Base-by-base conservation (phyloP, 1,140 invertebrate genomes). In the Drosophila seguyi region DNA sequence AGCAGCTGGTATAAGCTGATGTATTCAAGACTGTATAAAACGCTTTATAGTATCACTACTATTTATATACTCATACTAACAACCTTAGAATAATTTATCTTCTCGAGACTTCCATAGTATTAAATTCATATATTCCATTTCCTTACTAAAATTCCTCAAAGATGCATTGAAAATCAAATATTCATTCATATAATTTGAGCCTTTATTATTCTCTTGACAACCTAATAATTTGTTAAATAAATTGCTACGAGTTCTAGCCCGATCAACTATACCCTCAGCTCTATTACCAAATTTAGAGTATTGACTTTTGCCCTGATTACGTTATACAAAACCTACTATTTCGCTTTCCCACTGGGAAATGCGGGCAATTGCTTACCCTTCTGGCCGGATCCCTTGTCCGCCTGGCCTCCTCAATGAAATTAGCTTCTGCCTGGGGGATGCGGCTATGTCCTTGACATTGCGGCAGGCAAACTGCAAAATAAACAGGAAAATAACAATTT, bases 401-500 rank as follows among this genome's bases (percentile, higher is more conserved):
- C 20, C 69, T 59, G 29, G 50, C 18, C 38, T 39, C 6, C 57
- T 25, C 25, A 50, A 44, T 66, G 31, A 82, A 79, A 87, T 79
- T 72, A 86, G 65, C 79, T 66, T 45, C 36, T 39, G 44, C 53
- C 62, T 31, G 53, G 60, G 25, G 56, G 56, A 67, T 78, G 44
- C 16, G 45, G 56, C 52, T 72, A 65, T 58, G 72, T 62, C 59
- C 72, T 67, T 55, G 57, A 63, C 53, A 77, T 77, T 69, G 63
- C 44, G 57, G 36, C 59, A 42, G 61, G 75, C 58, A 60, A 86
- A 48, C 75, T 75, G 75, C 53, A 86, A 75, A 72, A 63, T 75
- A 82, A 81, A 63, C 61, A 87, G 59, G 45, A 63, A 52, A 79
- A 61, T 48, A 68, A 79, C 71, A 76, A 72, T 86, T 82, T 52